Percentiles rank a stretch among this genome's conserved stretches.
Evolutionary conservation across 37 sponge, comb jelly and placozoan species (phyloP).

Genomic region (Beroe forskalii): DNA sequence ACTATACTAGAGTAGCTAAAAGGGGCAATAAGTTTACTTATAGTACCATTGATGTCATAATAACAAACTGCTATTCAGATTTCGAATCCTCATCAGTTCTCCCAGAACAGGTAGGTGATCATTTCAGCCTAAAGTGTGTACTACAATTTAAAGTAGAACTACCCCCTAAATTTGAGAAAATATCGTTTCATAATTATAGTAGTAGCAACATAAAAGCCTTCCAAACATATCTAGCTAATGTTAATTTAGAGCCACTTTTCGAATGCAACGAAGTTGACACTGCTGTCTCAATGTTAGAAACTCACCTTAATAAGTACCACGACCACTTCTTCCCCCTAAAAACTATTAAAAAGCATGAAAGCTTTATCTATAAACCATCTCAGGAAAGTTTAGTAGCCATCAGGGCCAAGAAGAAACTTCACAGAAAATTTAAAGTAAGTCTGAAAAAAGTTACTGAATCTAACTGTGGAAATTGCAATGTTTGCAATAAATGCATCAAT

Average conservation of each 20-base stretch:
- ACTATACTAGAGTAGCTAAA: not conserved
- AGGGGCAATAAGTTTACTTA: not conserved
- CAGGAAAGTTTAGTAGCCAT: not conserved
- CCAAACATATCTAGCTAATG: not conserved
- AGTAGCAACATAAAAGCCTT: not conserved
- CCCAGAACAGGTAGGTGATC: not conserved
- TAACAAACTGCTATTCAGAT: not conserved
- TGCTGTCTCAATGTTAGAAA: not conserved
- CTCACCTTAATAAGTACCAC: not conserved
- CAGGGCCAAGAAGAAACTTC: not conserved
- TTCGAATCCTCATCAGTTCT: not conserved
- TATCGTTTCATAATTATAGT: not conserved
- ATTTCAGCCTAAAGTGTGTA: not conserved
- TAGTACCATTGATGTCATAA: not conserved
- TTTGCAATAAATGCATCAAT: not conserved
- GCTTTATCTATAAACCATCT: not conserved
- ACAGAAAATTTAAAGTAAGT: not conserved
- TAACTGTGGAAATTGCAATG: not conserved
- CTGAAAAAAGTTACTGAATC: not conserved
- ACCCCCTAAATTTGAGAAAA: conserved; percentile 2
- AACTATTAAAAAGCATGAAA: not conserved
- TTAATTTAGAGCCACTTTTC: not conserved
- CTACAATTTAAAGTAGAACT: not conserved
- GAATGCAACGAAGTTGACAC: not conserved
- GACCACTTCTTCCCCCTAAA: not conserved